These are phyloP conservation scores for Cassiopea andromeda DNA, from an alignment of 30 jellyfish, hydroid and myxozoan genomes.

Conservation along the genomic window DNA sequence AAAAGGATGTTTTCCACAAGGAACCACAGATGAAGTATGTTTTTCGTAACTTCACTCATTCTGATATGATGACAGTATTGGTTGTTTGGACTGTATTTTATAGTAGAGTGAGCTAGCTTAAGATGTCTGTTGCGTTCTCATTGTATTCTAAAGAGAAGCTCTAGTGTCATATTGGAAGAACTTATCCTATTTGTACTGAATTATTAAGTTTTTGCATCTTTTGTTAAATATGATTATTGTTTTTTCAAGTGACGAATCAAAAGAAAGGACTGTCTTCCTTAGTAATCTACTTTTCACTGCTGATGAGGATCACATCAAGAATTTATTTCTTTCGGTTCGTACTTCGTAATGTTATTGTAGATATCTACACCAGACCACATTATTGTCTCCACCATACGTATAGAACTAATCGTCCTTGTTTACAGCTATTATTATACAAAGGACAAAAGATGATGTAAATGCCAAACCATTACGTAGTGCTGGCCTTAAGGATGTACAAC, in stretches of 20 bases:
- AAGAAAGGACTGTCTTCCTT: conserved; percentile 76
- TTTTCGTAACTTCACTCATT: neutral
- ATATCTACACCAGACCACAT: too few species aligned
- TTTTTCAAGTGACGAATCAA: conserved; percentile 63
- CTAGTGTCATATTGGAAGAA: neutral
- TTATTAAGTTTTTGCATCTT: neutral
- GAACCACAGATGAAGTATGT: neutral
- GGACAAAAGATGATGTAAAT: too few species aligned
- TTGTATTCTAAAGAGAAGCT: too few species aligned
- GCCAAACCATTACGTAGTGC: too few species aligned
- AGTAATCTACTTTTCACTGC: conserved; percentile 84
- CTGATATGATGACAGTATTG: neutral
- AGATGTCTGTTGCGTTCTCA: too few species aligned
- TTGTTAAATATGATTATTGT: neutral
- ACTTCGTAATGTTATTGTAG: neutral
- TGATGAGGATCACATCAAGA: conserved; percentile 57
- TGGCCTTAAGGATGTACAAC: too few species aligned
- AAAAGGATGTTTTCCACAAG: neutral
- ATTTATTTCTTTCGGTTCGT: conserved; percentile 57
- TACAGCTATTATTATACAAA: too few species aligned
- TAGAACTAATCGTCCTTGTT: neutral
- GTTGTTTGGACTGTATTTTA: too few species aligned
- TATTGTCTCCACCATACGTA: neutral
- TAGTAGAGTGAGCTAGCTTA: too few species aligned
- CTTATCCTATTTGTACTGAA: neutral